These are phyloP conservation scores for Adoxophyes honmai DNA, from an alignment of 1,140 invertebrate genomes.

Conservation along the genomic window DNA sequence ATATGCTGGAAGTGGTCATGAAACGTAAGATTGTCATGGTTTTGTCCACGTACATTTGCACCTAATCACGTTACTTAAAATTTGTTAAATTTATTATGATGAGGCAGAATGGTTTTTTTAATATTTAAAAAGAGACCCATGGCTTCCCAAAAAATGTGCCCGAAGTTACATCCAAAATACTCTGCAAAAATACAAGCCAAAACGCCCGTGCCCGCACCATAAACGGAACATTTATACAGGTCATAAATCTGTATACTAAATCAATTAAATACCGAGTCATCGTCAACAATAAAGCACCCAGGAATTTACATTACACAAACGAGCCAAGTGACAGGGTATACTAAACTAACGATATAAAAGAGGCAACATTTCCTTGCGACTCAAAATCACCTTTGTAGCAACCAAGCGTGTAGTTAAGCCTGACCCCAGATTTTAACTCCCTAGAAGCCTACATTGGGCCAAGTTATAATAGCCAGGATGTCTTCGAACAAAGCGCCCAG, in stretches of 20 bases:
- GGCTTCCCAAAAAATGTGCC: too few relatives aligned
- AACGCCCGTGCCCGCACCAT: conserved; percentile 20
- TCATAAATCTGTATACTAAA: conserved; percentile 55
- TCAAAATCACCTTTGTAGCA: conserved; percentile 46
- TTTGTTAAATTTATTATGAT: too few relatives aligned
- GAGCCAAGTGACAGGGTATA: conserved; percentile 52
- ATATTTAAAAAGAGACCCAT: too few relatives aligned
- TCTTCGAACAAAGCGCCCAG: too few relatives aligned
- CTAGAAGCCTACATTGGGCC: conserved; percentile 21
- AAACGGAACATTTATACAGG: conserved; percentile 30
- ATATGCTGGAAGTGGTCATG: too few relatives aligned
- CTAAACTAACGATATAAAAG: conserved; percentile 65
- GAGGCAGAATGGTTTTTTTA: too few relatives aligned
- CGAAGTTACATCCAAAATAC: conserved; percentile 20
- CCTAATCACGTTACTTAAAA: too few relatives aligned
- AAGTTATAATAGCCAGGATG: conserved; percentile 39
- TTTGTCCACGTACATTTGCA: too few relatives aligned
- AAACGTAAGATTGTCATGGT: too few relatives aligned
- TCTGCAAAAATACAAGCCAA: conserved; percentile 35
- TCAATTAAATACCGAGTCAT: conserved; percentile 54
- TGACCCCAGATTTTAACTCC: conserved; percentile 26
- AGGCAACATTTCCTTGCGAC: conserved; percentile 48
- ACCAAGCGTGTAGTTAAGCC: conserved; percentile 26
- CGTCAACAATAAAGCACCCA: conserved; percentile 59
- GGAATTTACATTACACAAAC: conserved; percentile 59